Conservation (phyloP, 2,113 vertebrate species). For the Oceanodroma tethys region DNA sequence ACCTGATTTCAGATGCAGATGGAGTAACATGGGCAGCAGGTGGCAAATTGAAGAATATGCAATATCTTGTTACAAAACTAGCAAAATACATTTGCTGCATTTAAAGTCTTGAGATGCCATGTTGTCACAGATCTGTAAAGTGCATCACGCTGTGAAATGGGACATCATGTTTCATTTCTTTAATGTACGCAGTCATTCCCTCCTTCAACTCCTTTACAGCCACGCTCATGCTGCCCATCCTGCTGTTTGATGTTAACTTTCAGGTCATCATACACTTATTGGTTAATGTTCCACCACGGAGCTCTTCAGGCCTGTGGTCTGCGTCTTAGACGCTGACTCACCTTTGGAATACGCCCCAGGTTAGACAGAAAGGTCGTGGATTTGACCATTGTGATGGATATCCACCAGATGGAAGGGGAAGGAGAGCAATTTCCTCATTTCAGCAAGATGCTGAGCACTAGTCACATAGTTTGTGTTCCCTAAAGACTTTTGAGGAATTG, state of each 20-base stretch:
- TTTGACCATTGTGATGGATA: not conserved
- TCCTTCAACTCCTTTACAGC: not conserved
- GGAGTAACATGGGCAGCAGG: not conserved
- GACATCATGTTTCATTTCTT: not conserved
- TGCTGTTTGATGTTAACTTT: not conserved
- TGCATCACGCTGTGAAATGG: not conserved
- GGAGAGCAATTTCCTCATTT: not conserved
- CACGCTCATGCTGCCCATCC: not conserved
- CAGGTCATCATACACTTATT: not conserved
- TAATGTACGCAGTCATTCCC: not conserved
- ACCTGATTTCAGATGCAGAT: constrained; percentile 15
- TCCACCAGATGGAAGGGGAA: not conserved
- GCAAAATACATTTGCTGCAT: not conserved
- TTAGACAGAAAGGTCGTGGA: not conserved
- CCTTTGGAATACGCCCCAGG: not conserved
- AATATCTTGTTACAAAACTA: constrained; percentile 12
- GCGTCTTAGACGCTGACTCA: not conserved
- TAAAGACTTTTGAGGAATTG: not conserved
- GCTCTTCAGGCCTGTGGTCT: not conserved
- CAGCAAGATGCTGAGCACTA: not conserved
- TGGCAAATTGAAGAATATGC: constrained; percentile 35
- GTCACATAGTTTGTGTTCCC: not conserved
- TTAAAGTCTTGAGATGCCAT: not conserved
- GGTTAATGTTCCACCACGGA: not conserved
- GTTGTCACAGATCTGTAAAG: not conserved